Percentiles rank a stretch among this genome's conserved stretches.
These are phyloP conservation scores for Osmerus eperlanus DNA, from an alignment of 2,113 vertebrate genomes.

Conservation along the genomic window DNA sequence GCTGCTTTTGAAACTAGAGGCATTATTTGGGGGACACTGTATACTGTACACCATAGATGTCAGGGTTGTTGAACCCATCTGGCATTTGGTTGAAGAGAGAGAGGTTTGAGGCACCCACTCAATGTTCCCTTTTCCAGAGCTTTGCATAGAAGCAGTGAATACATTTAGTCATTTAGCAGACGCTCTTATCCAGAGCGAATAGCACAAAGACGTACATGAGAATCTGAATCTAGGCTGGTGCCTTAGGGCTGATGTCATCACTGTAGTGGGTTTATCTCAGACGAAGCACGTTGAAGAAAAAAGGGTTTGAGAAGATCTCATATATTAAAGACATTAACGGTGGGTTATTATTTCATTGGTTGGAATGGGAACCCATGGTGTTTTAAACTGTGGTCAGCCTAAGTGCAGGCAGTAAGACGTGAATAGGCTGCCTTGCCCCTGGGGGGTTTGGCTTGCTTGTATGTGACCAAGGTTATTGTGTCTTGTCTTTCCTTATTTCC, in stretches of 20 bases:
- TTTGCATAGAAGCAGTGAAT: slow-evolving; percentile 50
- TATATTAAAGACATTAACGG: no score
- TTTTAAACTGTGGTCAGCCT: no score
- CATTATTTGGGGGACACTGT: slow-evolving; percentile 21
- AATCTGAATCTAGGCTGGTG: slow-evolving; percentile 31
- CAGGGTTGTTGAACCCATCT: slow-evolving; percentile 47
- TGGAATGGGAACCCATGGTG: no score
- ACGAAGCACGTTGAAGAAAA: slow-evolving; percentile 13
- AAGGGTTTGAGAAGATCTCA: background rate
- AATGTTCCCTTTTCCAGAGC: slow-evolving; percentile 41
- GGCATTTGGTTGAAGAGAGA: slow-evolving; percentile 22
- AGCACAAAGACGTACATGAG: slow-evolving; percentile 43
- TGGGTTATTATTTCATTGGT: no score
- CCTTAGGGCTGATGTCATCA: slow-evolving; percentile 39
- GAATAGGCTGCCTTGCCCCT: no score
- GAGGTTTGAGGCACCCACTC: slow-evolving; percentile 48
- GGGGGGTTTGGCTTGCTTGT: no score
- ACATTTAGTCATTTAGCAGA: no score
- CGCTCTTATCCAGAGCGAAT: no score
- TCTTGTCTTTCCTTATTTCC: no score
- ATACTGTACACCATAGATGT: slow-evolving; percentile 30
- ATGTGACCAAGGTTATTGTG: no score
- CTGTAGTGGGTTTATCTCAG: slow-evolving; percentile 48
- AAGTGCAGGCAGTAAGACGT: no score
- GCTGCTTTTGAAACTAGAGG: slow-evolving; percentile 29